Evolutionary conservation across 1,140 invertebrate species (phyloP).

Genomic region (Aricia agestis): DNA sequence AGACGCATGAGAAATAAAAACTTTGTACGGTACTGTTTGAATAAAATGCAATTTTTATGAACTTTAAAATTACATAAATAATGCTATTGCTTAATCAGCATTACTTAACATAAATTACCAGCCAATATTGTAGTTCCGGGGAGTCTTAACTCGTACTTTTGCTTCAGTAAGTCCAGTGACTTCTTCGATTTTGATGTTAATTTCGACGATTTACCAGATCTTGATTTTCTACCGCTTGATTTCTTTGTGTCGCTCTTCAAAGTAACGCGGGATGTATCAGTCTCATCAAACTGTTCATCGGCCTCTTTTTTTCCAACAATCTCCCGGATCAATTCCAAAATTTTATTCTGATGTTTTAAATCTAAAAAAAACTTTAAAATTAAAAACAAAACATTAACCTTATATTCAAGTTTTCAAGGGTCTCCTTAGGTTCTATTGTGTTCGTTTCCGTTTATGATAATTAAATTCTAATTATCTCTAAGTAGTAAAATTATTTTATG

Average conservation of each 20-base stretch:
- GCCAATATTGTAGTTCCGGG: neutral
- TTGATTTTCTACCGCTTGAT: neutral
- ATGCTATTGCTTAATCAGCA: too few species aligned
- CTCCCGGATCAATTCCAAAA: neutral
- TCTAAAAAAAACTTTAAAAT: neutral
- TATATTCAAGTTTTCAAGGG: neutral
- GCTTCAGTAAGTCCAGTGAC: neutral
- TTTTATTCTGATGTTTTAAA: constrained; percentile 14
- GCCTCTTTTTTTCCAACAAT: neutral
- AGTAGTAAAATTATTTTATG: too few species aligned
- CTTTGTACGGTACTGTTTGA: too few species aligned
- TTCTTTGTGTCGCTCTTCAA: neutral
- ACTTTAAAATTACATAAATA: too few species aligned
- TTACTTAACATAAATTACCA: neutral
- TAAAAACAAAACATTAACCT: neutral
- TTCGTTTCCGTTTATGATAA: too few species aligned
- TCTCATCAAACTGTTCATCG: neutral
- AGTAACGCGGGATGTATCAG: neutral
- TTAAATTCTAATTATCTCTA: too few species aligned
- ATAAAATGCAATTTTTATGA: too few species aligned
- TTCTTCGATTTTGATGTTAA: neutral
- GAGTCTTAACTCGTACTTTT: neutral
- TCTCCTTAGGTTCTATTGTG: too few species aligned
- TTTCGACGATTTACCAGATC: neutral
- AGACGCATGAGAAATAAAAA: too few species aligned